phyloP scores from a whole-genome alignment of 2,888 invertebrate species.

The Nebria brevicollis region DNA sequence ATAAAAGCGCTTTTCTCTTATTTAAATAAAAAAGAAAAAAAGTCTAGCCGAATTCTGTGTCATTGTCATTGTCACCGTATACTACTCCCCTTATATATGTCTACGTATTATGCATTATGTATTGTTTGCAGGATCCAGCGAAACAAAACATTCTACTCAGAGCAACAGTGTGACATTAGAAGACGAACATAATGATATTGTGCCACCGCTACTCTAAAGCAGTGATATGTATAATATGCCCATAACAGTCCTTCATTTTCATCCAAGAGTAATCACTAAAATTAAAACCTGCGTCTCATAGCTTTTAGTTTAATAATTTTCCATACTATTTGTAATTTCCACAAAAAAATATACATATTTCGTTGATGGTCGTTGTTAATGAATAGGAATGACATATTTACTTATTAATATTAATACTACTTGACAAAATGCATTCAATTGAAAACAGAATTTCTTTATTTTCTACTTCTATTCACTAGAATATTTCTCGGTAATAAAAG shows the following conservation, averaged over 20 bases:
- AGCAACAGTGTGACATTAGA: no score
- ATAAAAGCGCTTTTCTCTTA: no score
- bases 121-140: no score
- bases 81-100: no score
- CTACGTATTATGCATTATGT: constrained; percentile 62
- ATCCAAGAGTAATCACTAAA: neutral
- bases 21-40: no score
- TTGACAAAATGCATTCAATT: neutral
- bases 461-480: neutral
- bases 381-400: neutral
- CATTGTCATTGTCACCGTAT: no score
- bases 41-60: no score
- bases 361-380: neutral
- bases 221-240: no score
- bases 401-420: neutral
- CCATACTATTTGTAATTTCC: neutral
- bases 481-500: no score
- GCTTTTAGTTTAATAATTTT: neutral
- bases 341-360: neutral
- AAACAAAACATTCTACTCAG: no score
- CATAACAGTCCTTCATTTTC: neutral
- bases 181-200: no score
- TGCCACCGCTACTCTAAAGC: no score
- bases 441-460: neutral
- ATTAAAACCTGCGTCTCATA: neutral